A percentile compares a stretch with the other conserved stretches of the same genome.
Evolutionary conservation across 1,140 invertebrate species (phyloP).

Genomic region (Augochlora pura): DNA sequence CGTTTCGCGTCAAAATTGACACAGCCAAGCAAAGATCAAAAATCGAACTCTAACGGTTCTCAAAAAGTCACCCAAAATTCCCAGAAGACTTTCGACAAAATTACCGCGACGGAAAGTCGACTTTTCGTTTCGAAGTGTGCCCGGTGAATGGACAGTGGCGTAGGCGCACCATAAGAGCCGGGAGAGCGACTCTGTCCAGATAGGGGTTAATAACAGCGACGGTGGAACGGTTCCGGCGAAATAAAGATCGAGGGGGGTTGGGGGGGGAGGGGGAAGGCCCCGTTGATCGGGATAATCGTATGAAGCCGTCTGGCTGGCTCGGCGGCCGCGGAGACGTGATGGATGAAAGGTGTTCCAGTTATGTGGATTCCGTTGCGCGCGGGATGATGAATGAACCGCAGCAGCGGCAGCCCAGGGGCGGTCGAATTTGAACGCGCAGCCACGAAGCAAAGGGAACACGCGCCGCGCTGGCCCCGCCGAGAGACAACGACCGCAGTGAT

Average conservation of each 20-base stretch:
- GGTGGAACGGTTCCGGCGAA: slow-evolving; percentile 15
- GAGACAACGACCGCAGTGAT: slow-evolving; percentile 35
- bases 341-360: slow-evolving; percentile 66
- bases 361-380: slow-evolving; percentile 59
- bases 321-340: slow-evolving; percentile 45
- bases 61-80: too few relatives aligned
- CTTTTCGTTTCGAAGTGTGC: too few relatives aligned
- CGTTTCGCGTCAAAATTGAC: too few relatives aligned
- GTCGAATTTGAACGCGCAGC: slow-evolving; percentile 47
- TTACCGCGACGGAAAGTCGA: too few relatives aligned
- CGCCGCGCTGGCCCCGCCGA: background rate
- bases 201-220: slow-evolving; percentile 31
- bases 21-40: too few relatives aligned
- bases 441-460: slow-evolving; percentile 18
- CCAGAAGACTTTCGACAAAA: too few relatives aligned
- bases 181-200: background rate
- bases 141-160: too few relatives aligned
- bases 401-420: slow-evolving; percentile 38
- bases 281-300: slow-evolving; percentile 51
- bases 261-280: too few relatives aligned
- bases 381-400: slow-evolving; percentile 64
- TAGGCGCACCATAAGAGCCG: too few relatives aligned
- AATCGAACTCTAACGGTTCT: too few relatives aligned
- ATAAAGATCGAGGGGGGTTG: slow-evolving; percentile 44
- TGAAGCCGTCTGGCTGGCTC: slow-evolving; percentile 53